Evolutionary conservation across 1,140 invertebrate genomes (phyloP), one percentile per base, ranked within the genome.

Genomic region (Trinorchestia longiramus): DNA sequence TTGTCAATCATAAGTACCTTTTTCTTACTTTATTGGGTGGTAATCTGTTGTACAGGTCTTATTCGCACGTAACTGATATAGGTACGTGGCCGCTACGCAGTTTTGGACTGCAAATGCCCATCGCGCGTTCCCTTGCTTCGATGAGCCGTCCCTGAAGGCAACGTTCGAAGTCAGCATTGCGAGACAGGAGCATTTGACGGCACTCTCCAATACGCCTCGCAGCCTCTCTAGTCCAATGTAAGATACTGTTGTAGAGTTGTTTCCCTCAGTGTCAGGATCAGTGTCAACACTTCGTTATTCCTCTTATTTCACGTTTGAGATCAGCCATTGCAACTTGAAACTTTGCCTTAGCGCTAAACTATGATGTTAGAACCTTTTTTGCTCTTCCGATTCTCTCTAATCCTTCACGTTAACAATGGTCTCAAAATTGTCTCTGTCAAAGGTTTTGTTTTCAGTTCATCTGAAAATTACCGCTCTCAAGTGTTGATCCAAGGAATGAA

Each of bases 101-200:
- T 99, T 99, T 97, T 98, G 99, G 97, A 98, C 99, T 0, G 98
- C 98, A 0, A 98, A 98, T 96, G 99, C 99, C 0, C 98, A 99
- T 96, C 98, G 98, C 95, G 99, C 98, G 0, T 99, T 99, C 97
- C 99, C 99, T 0, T 99, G 99, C 97, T 99, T 99, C 97, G 99
- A 99, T 97, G 99, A 99, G 97, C 99, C 99, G 0, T 97, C 97
- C 11, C 98, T 99, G 97, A 99, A 99, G 97, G 98, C 99, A 0
- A 98, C 98, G 19, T 99, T 99, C 97, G 97, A 97, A 43, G 98
- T 99, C 28, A 98, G 97, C 23, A 97, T 99, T 44, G 98, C 98
- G 0, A 98, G 98, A 96, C 97, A 98, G 57, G 97, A 98, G 91
- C 97, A 98, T 6, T 98, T 98, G 97, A 98, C 97, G 0, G 98